Base-by-base conservation (phyloP, 2,888 invertebrate genomes). In the Chrysolina oricalcia region DNA sequence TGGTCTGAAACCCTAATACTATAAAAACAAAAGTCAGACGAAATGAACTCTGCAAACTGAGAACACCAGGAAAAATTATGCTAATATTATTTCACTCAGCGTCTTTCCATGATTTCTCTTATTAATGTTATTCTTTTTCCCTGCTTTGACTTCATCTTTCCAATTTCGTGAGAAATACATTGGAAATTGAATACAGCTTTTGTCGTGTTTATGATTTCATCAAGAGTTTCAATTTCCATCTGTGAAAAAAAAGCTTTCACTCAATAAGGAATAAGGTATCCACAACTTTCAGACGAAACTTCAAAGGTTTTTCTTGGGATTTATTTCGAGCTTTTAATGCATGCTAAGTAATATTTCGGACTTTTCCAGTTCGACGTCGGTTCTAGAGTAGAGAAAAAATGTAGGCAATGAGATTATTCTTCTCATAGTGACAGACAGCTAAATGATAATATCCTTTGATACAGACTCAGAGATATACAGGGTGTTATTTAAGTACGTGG, bases 141-240 rank as follows among this genome's bases (percentile, higher is more conserved):
- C 59, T 48, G 63, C 70, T 68, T 56, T 63, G 75, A 74, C 53
- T 72, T 69, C 62, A 69, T 76, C 69, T 76, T 75, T 66, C 67
- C 74, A 78, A 78, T 74, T 72, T 79, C 72, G 73, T 65, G 43
- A 73, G 70, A 79, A 76, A 75, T 79, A 69, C 69, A 75, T 74
- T 74, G 77, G 76, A 79, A 79, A 79, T 79, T 78, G 74, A 77
- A 77, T 74, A 13, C 70, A 76, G 62, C 73, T 76, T 77, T 73
- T 74, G 74, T 65, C 70, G 64, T 74, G 72, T 72, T 78, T 76
- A 48, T 74, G 67, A 73, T 76, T 76, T 74, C 63, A 63, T 73
- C 69, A 74, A 64, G 35, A 73, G 70, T 67, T 73, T 68, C 50
- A 62, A 53, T 70, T 74, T 70, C 74, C 59, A 59, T 66, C 40